Evolutionary conservation across 1,140 invertebrate genomes (phyloP).

Genomic region (Aphaenogaster rudis): DNA sequence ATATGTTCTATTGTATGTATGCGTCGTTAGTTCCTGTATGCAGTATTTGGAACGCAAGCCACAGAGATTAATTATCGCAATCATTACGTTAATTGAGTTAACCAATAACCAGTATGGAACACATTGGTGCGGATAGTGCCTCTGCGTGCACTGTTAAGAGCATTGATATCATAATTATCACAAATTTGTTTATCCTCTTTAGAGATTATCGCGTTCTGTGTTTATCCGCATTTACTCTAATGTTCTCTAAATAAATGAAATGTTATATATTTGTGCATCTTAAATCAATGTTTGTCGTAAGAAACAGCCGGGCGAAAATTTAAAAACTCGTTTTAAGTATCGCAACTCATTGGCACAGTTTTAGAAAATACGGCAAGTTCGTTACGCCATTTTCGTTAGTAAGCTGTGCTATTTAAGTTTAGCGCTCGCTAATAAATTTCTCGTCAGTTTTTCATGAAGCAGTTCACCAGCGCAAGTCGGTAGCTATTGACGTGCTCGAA

Average conservation of each 20-base stretch:
- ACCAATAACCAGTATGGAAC: constrained; percentile 51
- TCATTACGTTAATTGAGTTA: constrained; percentile 59
- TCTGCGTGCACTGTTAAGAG: constrained; percentile 35
- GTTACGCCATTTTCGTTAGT: constrained; percentile 1
- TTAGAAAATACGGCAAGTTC: constrained; percentile 11
- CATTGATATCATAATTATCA: constrained; percentile 45
- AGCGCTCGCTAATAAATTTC: constrained; percentile 39
- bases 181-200: constrained; percentile 64
- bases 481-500: constrained; percentile 24
- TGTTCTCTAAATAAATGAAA: constrained; percentile 17
- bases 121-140: constrained; percentile 36
- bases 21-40: constrained; percentile 34
- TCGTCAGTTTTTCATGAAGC: constrained; percentile 31
- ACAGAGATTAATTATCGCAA: constrained; percentile 60
- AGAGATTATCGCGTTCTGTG: constrained; percentile 20
- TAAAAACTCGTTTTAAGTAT: not conserved
- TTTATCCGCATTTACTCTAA: not conserved
- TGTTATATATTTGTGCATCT: not conserved
- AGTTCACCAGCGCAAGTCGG: constrained; percentile 4
- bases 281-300: not conserved
- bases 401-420: constrained; percentile 38
- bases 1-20: not conserved
- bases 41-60: constrained; percentile 43
- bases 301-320: not conserved
- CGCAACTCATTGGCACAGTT: not conserved